Base-by-base conservation (phyloP, 2,888 invertebrate species). In the Oligia strigilis region DNA sequence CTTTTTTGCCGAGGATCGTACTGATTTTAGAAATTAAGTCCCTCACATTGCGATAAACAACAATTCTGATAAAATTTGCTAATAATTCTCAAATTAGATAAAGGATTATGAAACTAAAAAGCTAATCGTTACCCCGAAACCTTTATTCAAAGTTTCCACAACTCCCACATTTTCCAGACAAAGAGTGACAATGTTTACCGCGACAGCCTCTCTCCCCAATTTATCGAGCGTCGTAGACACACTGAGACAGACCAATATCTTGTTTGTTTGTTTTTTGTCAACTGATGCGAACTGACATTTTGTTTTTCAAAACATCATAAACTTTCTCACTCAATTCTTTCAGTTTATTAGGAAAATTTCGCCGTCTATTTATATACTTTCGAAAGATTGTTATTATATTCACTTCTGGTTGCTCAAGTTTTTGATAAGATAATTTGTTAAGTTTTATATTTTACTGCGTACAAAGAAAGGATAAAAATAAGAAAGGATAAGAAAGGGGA, bases 241-340 rank as follows among this genome's bases (percentile, higher is more conserved):
- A 58, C 5, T 14, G 23, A 77, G 43, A 83, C 72, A 80, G 77
- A 65, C 8, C 46, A 55, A 52, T 67, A 52, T 72, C 72, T 74
- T 71, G 71, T 78, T 72, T 76, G 73, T 88, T 88, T 78, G 71
- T 79, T 81, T 80, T 83, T 79, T 79, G 75, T 75, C 72, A 77
- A 78, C 72, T 81, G 77, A 83, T 77, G 66, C 69, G 40, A 66
- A 75, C 70, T 78, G 83, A 80, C 79, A 72, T 78, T 78, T 85
- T 87, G 78, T 87, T 83, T 83, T 79, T 73, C 77, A 58, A 75
- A 70, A 67, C 72, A 79, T 78, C 71, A 70, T 75, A 78, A 84
- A 84, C 52, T 89, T 80, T 75, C 58, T 52, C 77, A 72, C 78
- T 75, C 66, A 73, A 78, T 79, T 78, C 23, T 46, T 78, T 60